Evolutionary conservation across 2,888 invertebrate genomes (phyloP), one percentile per base, ranked within the genome.

Genomic region (Caenorhabditis imperialis): DNA sequence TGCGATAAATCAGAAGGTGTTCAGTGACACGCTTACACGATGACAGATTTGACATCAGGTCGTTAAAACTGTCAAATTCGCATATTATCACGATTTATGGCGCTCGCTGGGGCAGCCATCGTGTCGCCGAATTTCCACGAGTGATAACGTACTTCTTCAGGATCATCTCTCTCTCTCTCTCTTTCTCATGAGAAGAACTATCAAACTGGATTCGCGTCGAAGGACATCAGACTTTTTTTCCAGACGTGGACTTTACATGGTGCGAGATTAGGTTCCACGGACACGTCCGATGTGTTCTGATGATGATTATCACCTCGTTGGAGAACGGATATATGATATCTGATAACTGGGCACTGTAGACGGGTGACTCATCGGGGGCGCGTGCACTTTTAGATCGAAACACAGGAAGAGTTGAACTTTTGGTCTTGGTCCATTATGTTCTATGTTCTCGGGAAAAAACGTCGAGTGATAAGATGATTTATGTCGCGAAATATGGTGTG

Each of bases 31-130:
- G 38, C 51, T 23, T 25, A 3, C 10, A 2, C 25, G 27, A 57
- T 65, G 57, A 65, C 23, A 57, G 35, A 65, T 65, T 54, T 57
- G n/a, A n/a, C n/a, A n/a, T n/a, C 33, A 33, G 42, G 50, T 65
- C 55, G 55, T 57, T 42, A 22, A 30, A 40, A 35, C 20, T 42
- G 25, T 69, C 69, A 69, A 69, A 45, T 69, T 69, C 69, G 48
- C 69, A 60, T 53, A 60, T 69, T 60, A 37, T 44, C 38, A 23
- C 61, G 50, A 71, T 62, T 62, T 57, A 71, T 71, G 44, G 51
- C 35, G 51, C 20, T 1, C 6, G 33, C 30, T 38, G 53, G 47
- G 42, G 60, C 62, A 71, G 71, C 62, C 71, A 71, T 53, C 45
- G 37, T 57, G 71, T 62, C 71, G 71, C 69, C 60, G 45, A 33